These are phyloP conservation scores for Irena cyanogastra DNA, from an alignment of 2,113 vertebrate species.

Conservation along the genomic window DNA sequence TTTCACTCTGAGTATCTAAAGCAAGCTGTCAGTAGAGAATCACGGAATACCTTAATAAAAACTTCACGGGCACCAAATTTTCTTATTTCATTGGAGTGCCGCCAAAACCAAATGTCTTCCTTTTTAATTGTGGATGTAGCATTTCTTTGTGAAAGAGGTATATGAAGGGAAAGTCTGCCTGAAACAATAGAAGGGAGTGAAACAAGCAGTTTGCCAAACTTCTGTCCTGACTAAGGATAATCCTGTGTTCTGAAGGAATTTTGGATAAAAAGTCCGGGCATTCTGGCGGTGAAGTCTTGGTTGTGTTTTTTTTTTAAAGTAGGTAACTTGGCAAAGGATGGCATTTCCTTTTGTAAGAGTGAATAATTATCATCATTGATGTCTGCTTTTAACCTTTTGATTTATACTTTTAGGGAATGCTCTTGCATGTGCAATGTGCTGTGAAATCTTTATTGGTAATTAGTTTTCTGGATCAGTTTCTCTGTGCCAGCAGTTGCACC, in stretches of 20 bases:
- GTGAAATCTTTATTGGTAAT: background rate
- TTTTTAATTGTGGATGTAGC: background rate
- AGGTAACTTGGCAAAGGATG: background rate
- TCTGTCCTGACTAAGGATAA: background rate
- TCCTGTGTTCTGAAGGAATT: background rate
- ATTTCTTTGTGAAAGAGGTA: background rate
- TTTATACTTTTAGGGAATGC: background rate
- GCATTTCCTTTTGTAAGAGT: background rate
- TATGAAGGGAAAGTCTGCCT: background rate
- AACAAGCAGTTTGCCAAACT: background rate
- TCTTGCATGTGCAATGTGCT: background rate
- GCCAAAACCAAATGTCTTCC: background rate
- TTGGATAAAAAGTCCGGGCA: slow-evolving; percentile 8
- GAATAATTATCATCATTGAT: background rate
- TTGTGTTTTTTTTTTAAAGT: background rate
- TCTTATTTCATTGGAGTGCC: background rate
- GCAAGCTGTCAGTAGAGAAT: background rate
- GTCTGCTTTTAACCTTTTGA: slow-evolving; percentile 1
- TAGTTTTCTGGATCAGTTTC: background rate
- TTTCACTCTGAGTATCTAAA: background rate
- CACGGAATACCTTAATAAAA: background rate
- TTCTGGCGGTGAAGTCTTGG: background rate
- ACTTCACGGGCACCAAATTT: background rate
- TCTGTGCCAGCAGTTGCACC: background rate
- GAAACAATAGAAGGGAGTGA: background rate